Conservation (phyloP, 2,797 vertebrate genomes). For the Pogoniulus pusillus region DNA sequence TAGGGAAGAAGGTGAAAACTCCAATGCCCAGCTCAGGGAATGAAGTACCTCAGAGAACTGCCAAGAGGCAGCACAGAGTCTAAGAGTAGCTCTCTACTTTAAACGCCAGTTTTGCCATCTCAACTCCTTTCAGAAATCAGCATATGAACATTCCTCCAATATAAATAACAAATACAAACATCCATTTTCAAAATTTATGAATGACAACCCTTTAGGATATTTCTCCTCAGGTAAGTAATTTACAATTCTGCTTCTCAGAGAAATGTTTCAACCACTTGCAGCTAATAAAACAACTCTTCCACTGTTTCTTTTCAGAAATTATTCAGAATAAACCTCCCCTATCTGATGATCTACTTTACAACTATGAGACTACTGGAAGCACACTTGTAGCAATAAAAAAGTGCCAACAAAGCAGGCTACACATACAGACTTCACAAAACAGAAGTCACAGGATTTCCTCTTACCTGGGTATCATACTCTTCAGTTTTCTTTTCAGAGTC, state of each 20-base stretch:
- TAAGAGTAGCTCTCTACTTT: not conserved
- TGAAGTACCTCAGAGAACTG: not conserved
- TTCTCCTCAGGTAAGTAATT: not conserved
- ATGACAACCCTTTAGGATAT: not conserved
- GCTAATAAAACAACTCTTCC: not conserved
- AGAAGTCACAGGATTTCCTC: not conserved
- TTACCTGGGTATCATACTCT: slow-evolving; percentile 90
- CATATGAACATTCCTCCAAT: not conserved
- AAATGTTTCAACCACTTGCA: not conserved
- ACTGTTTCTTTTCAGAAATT: not conserved
- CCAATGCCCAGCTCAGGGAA: not conserved
- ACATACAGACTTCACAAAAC: not conserved
- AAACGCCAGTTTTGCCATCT: not conserved
- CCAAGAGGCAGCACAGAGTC: not conserved
- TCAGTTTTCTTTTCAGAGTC: slow-evolving; percentile 90
- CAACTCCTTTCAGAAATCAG: not conserved
- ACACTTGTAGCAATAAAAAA: not conserved
- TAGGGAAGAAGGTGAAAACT: not conserved
- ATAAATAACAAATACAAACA: not conserved
- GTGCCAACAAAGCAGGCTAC: not conserved
- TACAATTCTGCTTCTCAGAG: not conserved
- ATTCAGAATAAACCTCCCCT: not conserved
- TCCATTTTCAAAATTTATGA: not conserved
- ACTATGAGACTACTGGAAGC: not conserved
- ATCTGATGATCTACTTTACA: not conserved